These are phyloP conservation scores for Channa striata DNA, from an alignment of 2,797 vertebrate genomes.

Conservation along the genomic window DNA sequence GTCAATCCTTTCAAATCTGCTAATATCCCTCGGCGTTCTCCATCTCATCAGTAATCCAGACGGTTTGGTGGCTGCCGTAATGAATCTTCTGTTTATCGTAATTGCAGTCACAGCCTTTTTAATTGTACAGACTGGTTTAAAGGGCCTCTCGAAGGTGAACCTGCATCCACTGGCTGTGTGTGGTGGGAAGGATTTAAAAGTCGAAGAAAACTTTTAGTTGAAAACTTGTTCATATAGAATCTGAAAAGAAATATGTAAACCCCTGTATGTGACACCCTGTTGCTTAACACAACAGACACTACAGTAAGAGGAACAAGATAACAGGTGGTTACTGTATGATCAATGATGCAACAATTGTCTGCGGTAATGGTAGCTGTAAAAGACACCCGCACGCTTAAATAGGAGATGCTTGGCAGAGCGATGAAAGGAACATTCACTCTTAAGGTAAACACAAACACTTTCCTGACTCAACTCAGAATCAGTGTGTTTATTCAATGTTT, in stretches of 20 bases:
- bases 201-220: conserved; percentile 27
- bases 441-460: not conserved
- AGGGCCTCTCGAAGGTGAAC: conserved; percentile 11
- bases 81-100: conserved; percentile 76
- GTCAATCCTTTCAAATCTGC: conserved; percentile 11
- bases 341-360: not conserved
- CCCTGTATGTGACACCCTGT: not conserved
- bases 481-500: not conserved
- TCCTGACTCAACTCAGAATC: not conserved
- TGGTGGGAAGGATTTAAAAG: not conserved
- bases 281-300: not conserved
- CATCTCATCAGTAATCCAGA: conserved; percentile 58
- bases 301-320: conserved; percentile 5
- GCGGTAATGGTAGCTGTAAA: not conserved
- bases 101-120: conserved; percentile 68
- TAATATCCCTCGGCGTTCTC: conserved; percentile 5
- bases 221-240: too few species aligned
- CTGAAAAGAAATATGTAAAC: too few species aligned
- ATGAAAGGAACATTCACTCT: not conserved
- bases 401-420: not conserved
- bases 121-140: conserved; percentile 62
- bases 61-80: conserved; percentile 61
- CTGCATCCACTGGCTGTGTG: not conserved
- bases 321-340: not conserved
- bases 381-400: not conserved